phyloP scores from a whole-genome alignment of 1,140 invertebrate species.

The Brachionus paranguensis region DNA sequence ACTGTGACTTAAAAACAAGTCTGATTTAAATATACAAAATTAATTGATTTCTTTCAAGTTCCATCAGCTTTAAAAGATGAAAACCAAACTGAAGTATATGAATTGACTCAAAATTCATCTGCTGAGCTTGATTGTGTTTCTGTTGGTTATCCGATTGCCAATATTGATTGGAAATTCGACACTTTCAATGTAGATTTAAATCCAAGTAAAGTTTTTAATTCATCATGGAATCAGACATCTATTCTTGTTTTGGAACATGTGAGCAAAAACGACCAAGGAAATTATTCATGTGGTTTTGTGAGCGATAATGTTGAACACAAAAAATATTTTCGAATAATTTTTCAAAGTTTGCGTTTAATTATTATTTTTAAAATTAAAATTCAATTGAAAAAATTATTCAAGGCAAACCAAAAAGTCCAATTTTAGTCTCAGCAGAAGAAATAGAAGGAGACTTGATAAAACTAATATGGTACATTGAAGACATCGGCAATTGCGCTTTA shows the following conservation, averaged over 20 bases:
- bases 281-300: not conserved
- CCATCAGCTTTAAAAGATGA: not conserved
- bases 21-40: too few species aligned
- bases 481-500: not conserved
- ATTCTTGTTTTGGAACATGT: not conserved
- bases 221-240: not conserved
- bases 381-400: too few species aligned
- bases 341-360: not conserved
- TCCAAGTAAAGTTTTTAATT: not conserved
- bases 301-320: not conserved
- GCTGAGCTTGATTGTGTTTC: not conserved
- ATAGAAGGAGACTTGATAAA: not conserved
- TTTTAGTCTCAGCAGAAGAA: not conserved
- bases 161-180: constrained; percentile 28
- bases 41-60: constrained; percentile 6
- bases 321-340: not conserved
- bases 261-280: not conserved
- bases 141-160: not conserved
- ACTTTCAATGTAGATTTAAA: not conserved
- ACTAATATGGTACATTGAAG: not conserved
- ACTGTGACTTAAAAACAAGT: too few species aligned
- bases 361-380: not conserved
- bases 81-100: not conserved
- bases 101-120: not conserved
- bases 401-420: not conserved